Evolutionary conservation across 2,888 invertebrate genomes (phyloP), one percentile per base, ranked within the genome.

Genomic region (Cantharis flavilabris): DNA sequence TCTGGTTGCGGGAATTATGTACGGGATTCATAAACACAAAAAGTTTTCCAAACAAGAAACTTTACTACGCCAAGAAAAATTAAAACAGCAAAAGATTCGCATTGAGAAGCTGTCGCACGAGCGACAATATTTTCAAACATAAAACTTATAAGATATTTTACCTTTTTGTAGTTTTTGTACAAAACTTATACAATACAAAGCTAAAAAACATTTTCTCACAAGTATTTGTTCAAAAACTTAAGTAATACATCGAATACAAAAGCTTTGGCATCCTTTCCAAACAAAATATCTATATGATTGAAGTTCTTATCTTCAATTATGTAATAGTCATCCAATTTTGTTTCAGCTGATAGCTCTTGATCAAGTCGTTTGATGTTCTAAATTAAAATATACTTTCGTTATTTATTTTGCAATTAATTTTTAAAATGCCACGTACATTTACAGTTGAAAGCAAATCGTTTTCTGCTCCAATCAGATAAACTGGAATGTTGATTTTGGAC

Each of bases 391-490:
- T 11, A 11, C 2, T 65, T 20, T 13, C 9, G 4, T 20, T 3
- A 3, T 0, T n/a, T 20, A 20, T 20, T 20, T n/a, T 16, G 1
- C 16, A 28, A 13, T 13, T 18, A 26, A 7, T 9, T 69, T 14
- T 28, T 10, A 11, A 2, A 69, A 30, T 16, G n/a, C 5, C 26
- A 85, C 88, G 86, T 88, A 92, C 92, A 82, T 86, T 84, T 86
- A 90, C 90, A 30, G 90, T 90, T 23, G 92, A 91, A 3, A 93
- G 86, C 85, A 90, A 90, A 84, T 94, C 94, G 81, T 92, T 92
- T 77, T 90, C 89, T 9, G 92, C 92, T 79, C 92, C 92, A 69
- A 92, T 89, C 16, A 93, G 82, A 2, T 90, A 88, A 3, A 92
- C 90, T 0, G 94, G 93, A 62, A 91, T 89, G 81, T 87, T 89